These are phyloP conservation scores for Eupeodes corollae DNA, from an alignment of 1,140 invertebrate species.

Conservation along the genomic window DNA sequence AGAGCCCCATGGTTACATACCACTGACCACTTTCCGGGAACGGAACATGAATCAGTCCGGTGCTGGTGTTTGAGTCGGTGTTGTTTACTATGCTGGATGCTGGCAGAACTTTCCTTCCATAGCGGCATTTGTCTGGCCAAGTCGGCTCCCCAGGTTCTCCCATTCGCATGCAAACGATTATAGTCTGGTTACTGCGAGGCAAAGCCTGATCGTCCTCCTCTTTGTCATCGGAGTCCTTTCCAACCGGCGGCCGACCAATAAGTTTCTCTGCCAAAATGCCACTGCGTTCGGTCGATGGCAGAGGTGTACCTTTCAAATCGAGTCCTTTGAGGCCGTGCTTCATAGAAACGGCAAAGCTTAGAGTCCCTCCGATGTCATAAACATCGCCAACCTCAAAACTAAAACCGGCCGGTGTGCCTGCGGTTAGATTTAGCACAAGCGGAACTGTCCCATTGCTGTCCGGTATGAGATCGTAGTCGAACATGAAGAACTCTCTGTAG, in stretches of 20 bases:
- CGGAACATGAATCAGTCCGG: conserved; percentile 54
- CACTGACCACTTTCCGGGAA: conserved; percentile 67
- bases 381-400: conserved; percentile 53
- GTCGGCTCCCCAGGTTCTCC: conserved; percentile 42
- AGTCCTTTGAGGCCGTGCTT: conserved; percentile 42
- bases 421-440: conserved; percentile 50
- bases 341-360: conserved; percentile 51
- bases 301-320: conserved; percentile 31
- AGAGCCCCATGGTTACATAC: conserved; percentile 57
- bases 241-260: conserved; percentile 15
- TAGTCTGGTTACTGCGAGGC: conserved; percentile 33
- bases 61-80: conserved; percentile 43
- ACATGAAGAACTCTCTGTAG: conserved; percentile 56
- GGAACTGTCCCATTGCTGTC: conserved; percentile 46
- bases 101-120: conserved; percentile 39
- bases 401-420: conserved; percentile 45
- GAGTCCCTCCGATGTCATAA: conserved; percentile 57
- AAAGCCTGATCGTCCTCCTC: not conserved
- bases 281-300: conserved; percentile 14
- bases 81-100: conserved; percentile 46
- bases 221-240: conserved; percentile 6
- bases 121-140: conserved; percentile 44
- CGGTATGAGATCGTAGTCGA: conserved; percentile 52
- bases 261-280: conserved; percentile 27
- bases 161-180: conserved; percentile 49